These are phyloP conservation scores for Phyllostomus discolor DNA, from an alignment of 2,113 vertebrate species.

Conservation along the genomic window DNA sequence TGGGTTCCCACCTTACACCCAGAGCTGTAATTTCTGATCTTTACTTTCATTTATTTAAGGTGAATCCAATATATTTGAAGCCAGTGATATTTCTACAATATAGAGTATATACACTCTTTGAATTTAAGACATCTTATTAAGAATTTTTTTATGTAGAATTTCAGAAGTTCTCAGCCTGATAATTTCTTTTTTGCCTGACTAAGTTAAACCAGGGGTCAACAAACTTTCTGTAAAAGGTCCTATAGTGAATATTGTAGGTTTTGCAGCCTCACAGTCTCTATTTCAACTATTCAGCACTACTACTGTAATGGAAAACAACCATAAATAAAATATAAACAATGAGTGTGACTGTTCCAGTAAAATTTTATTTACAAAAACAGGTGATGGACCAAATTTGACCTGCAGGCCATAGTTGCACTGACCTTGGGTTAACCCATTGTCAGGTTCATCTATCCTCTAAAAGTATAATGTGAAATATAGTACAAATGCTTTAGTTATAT, in stretches of 20 bases:
- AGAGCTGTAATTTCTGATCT: background rate
- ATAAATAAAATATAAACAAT: background rate
- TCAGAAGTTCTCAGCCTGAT: background rate
- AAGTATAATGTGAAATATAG: background rate
- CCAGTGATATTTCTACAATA: background rate
- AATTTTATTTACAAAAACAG: no score
- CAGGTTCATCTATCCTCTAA: background rate
- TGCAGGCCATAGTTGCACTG: background rate
- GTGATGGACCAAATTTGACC: background rate
- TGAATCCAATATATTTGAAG: slow-evolving; percentile 4
- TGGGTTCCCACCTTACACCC: background rate
- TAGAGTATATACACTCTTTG: background rate
- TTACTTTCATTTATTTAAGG: background rate
- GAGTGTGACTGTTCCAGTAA: background rate
- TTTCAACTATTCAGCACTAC: background rate
- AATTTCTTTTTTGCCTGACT: background rate
- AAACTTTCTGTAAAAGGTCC: background rate
- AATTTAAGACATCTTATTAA: background rate
- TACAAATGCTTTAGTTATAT: background rate
- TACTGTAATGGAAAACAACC: background rate
- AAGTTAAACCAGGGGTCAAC: background rate
- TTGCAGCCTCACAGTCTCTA: background rate
- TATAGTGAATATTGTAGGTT: background rate
- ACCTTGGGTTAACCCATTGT: background rate
- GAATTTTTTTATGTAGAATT: background rate